These are phyloP conservation scores for Scomberomorus guttatus DNA, from an alignment of 2,797 vertebrate species.

Conservation along the genomic window DNA sequence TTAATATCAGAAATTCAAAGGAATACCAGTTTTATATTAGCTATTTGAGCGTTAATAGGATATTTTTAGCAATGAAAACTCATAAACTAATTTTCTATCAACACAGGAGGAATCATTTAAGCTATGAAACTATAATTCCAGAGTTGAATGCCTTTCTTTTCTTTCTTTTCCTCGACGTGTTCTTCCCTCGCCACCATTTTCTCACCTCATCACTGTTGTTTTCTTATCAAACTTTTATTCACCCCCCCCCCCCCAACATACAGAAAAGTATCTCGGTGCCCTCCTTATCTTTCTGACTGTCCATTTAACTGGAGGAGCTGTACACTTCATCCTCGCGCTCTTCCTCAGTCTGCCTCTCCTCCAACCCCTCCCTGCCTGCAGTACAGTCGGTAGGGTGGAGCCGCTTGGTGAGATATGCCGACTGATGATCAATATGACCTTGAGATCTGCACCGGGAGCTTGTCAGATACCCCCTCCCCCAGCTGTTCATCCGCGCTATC, in stretches of 20 bases:
- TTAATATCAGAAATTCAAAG: background rate
- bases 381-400: slow-evolving; percentile 35
- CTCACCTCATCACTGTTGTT: too few species aligned
- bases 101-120: background rate
- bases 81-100: too few species aligned
- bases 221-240: background rate
- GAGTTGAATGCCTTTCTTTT: too few species aligned
- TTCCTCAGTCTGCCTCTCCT: background rate
- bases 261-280: background rate
- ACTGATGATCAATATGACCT: slow-evolving; percentile 79
- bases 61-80: background rate
- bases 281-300: background rate
- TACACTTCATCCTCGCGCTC: background rate
- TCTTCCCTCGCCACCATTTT: too few species aligned
- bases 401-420: slow-evolving; percentile 44
- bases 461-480: slow-evolving; percentile 29
- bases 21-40: background rate
- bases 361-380: slow-evolving; percentile 10
- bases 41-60: background rate
- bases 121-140: too few species aligned
- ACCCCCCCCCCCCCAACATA: background rate
- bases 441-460: slow-evolving; percentile 64
- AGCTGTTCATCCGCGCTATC: slow-evolving; percentile 1
- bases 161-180: too few species aligned
- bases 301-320: background rate